phyloP scores from a whole-genome alignment of 2,113 vertebrate species.

The Dromaius novaehollandiae region DNA sequence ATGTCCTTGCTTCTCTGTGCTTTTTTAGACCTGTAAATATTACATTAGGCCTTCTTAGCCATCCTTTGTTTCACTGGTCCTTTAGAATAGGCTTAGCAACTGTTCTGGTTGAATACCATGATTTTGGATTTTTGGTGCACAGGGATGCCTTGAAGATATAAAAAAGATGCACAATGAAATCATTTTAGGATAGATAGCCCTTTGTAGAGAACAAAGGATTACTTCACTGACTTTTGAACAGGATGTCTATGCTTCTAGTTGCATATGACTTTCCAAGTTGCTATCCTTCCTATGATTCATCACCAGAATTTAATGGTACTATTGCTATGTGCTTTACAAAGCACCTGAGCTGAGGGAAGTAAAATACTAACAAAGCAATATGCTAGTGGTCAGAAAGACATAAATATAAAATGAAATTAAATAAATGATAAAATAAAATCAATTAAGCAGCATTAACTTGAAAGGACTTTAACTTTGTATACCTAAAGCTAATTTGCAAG shows the following conservation, averaged over 20 bases:
- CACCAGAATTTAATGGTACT: background rate
- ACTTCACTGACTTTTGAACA: background rate
- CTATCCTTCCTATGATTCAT: background rate
- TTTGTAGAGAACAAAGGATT: background rate
- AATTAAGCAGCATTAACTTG: background rate
- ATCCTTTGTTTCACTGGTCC: background rate
- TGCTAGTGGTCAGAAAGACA: background rate
- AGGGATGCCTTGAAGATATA: background rate
- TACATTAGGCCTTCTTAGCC: background rate
- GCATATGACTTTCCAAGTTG: rapidly evolving
- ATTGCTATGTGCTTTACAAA: background rate
- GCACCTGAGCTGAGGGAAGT: background rate
- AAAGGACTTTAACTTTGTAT: background rate
- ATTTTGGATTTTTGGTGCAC: background rate
- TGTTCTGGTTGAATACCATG: background rate
- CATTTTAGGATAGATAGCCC: background rate
- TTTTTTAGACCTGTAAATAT: background rate
- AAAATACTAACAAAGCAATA: background rate
- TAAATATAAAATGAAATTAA: background rate
- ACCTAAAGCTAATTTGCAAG: background rate
- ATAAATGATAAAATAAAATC: background rate
- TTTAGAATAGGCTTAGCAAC: background rate
- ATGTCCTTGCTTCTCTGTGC: background rate
- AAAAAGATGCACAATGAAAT: background rate
- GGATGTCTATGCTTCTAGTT: background rate